Conservation (phyloP, 2,888 invertebrate genomes). For the Hyppa rectilinea region DNA sequence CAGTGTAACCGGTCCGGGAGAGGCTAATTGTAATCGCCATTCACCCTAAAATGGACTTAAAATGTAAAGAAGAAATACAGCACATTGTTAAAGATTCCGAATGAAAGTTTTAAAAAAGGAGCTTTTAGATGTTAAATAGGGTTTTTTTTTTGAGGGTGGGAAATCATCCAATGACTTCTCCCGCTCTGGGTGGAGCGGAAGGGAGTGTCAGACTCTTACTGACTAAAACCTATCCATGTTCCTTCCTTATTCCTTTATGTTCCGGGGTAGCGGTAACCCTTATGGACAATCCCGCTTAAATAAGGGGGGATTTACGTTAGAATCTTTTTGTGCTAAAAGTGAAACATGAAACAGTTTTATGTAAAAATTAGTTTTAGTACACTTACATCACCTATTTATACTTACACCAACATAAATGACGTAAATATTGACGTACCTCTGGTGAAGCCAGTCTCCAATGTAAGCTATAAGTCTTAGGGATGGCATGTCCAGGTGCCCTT, state of each 20-base stretch:
- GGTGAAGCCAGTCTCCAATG: slow-evolving; percentile 93
- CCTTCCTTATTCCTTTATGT: too few relatives aligned
- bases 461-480: slow-evolving; percentile 91
- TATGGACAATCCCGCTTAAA: too few relatives aligned
- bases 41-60: slow-evolving; percentile 89
- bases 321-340: background rate
- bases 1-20: slow-evolving; percentile 89
- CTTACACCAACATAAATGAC: background rate
- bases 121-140: background rate
- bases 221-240: too few relatives aligned
- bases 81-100: slow-evolving; percentile 12
- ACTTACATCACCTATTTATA: too few relatives aligned
- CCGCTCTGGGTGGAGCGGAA: too few relatives aligned
- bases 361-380: background rate
- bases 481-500: slow-evolving; percentile 83
- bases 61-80: slow-evolving; percentile 23
- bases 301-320: background rate
- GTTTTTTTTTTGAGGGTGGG: too few relatives aligned
- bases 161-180: too few relatives aligned
- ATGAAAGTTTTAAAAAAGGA: background rate
- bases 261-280: too few relatives aligned
- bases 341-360: background rate
- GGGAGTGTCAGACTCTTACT: too few relatives aligned
- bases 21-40: slow-evolving; percentile 91
- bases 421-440: slow-evolving; percentile 90